These are phyloP conservation scores for Halcyon leucocephala DNA, from an alignment of 2,797 vertebrate species.

Conservation along the genomic window DNA sequence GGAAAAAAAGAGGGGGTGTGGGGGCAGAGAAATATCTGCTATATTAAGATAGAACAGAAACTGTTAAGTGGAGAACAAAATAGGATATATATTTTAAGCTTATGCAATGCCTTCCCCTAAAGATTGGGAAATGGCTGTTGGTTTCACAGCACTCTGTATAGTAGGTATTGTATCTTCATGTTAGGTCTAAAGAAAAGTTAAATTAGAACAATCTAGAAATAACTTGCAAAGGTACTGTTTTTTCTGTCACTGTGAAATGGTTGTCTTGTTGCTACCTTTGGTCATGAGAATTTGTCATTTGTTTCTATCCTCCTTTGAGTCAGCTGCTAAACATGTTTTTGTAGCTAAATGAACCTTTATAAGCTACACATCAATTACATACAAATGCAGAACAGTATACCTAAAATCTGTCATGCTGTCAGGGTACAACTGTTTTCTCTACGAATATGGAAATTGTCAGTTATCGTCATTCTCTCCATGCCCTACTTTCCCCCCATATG, in stretches of 20 bases:
- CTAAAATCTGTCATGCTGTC: neutral
- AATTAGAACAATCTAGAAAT: neutral
- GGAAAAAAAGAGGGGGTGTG: neutral
- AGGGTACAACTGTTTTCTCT: conserved; percentile 1
- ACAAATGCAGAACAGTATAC: conserved; percentile 11
- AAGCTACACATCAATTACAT: conserved; percentile 21
- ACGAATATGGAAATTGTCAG: conserved; percentile 9
- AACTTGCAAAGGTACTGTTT: neutral
- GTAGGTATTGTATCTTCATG: neutral
- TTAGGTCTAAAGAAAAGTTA: neutral
- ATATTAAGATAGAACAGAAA: conserved; percentile 54
- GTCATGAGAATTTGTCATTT: conserved; percentile 19
- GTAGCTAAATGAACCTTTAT: conserved; percentile 27
- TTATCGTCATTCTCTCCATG: conserved; percentile 18
- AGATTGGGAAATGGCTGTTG: neutral
- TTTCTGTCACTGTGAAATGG: neutral
- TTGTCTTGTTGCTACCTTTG: conserved; percentile 2
- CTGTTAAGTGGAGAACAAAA: neutral
- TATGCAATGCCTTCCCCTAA: neutral
- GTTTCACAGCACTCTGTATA: neutral
- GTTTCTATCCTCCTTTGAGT: conserved; percentile 11
- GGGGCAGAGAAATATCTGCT: neutral
- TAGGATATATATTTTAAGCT: neutral
- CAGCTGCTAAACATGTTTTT: conserved; percentile 9
- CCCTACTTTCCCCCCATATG: neutral